Evolutionary conservation across 2,888 invertebrate species (phyloP).

Genomic region (Dynastes tityus): DNA sequence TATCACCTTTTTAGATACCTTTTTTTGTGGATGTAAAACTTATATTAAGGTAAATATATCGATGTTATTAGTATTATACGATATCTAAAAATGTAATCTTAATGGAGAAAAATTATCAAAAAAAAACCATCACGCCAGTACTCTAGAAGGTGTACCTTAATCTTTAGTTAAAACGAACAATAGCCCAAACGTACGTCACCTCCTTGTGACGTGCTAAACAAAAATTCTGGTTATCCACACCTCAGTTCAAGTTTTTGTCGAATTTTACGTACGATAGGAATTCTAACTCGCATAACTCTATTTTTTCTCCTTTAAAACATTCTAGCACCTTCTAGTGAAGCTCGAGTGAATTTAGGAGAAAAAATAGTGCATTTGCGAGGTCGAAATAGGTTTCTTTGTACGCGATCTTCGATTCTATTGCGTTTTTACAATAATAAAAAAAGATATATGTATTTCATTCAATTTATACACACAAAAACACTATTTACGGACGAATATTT

Average conservation of each 20-base stretch:
- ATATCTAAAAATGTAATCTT: constrained; percentile 1
- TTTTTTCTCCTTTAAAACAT: too few relatives aligned
- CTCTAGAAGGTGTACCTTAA: constrained; percentile 55
- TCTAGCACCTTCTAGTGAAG: too few relatives aligned
- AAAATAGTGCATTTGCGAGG: too few relatives aligned
- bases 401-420: constrained; percentile 59
- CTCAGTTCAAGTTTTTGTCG: constrained; percentile 64
- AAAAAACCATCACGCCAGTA: constrained; percentile 46
- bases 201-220: constrained; percentile 67
- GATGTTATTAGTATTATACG: constrained; percentile 20
- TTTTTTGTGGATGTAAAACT: neutral
- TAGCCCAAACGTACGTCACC: constrained; percentile 70
- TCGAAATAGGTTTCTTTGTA: constrained; percentile 1
- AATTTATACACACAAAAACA: constrained; percentile 44
- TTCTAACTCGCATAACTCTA: neutral
- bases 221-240: constrained; percentile 70
- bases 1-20: neutral
- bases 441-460: constrained; percentile 50
- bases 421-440: constrained; percentile 67
- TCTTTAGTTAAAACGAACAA: constrained; percentile 67
- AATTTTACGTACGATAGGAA: constrained; percentile 16
- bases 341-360: too few relatives aligned
- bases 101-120: constrained; percentile 29
- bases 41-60: constrained; percentile 12
- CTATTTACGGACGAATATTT: neutral